A percentile compares a stretch with the other conserved stretches of the same genome.
Conservation (phyloP, 2,113 vertebrate genomes). For the Nothoprocta perdicaria region DNA sequence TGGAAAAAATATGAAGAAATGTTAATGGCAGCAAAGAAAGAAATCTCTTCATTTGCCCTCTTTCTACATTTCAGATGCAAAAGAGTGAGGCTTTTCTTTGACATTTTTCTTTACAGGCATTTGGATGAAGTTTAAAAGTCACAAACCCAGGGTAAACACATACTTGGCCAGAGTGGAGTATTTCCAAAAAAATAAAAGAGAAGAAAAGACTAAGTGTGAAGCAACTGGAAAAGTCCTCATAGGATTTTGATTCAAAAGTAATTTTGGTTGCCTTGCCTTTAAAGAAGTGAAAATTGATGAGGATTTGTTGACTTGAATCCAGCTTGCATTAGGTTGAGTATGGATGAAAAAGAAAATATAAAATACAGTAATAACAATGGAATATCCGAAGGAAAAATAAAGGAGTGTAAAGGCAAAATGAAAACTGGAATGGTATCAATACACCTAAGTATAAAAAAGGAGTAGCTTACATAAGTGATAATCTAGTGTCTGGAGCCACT, state of each 20-base stretch:
- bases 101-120: slow-evolving; percentile 28
- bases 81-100: not conserved
- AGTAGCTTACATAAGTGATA: not conserved
- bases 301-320: not conserved
- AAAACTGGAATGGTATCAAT: not conserved
- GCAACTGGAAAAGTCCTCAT: not conserved
- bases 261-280: not conserved
- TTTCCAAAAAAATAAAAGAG: slow-evolving; percentile 16
- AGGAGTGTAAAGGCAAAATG: not conserved
- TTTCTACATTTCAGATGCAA: slow-evolving; percentile 4
- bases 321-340: not conserved
- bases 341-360: not conserved
- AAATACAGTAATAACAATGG: not conserved
- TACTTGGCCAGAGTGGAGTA: not conserved
- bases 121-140: slow-evolving; percentile 37
- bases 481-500: not conserved
- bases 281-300: not conserved
- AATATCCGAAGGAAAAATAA: not conserved
- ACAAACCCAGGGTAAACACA: slow-evolving; percentile 20
- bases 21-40: slow-evolving; percentile 35
- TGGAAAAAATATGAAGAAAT: not conserved
- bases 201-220: slow-evolving; percentile 16
- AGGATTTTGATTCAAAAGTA: slow-evolving; percentile 18
- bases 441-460: not conserved
- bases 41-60: not conserved